Base-by-base conservation (phyloP, 2,888 invertebrate species). In the Agapostemon virescens region DNA sequence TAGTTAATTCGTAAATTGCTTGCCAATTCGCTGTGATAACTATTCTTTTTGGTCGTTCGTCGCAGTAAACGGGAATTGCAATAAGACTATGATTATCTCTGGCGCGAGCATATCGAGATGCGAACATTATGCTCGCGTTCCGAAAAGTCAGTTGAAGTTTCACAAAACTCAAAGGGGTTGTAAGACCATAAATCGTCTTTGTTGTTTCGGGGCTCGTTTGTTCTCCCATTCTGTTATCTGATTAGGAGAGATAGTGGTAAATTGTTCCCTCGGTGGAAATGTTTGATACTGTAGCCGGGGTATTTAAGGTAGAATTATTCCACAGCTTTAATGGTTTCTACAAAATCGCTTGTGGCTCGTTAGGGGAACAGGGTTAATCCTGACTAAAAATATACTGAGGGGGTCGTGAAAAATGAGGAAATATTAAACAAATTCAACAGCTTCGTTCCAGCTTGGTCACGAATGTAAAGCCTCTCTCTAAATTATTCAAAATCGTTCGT, bases 161-260 rank as follows among this genome's bases (percentile, higher is more conserved):
- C 20, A 17, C 17, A 58, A 58, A 58, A 58, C 58, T 58, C 58
- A 38, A 38, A 64, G 38, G 38, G 64, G 38, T 40, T 64, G n/a
- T 11, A 23, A 64, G 64, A 64, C 36, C 64, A 36, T 64, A 40
- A 40, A 66, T 58, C 26, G 66, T 42, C 26, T 23, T 64, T 38
- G 64, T 64, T 40, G 26, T 66, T 68, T 66, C 26, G 26, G 26
- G 40, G 40, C 40, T 66, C 64, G 40, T 66, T 66, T 66, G 40
- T 66, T 42, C 33, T 61, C 45, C 13, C 64, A 3, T 40, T 66
- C 64, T 26, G 64, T 66, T 66, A 40, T 66, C 40, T 66, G 40
- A 66, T 66, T 66, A 66, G 38, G 38, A 30, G 30, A 64, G 38
- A 64, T 66, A 40, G 64, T 40, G 40, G 64, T 66, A 66, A 38